Percentiles rank a stretch among this genome's conserved stretches.
Conservation (phyloP, 2,113 vertebrate genomes). For the Meleagris gallopavo region DNA sequence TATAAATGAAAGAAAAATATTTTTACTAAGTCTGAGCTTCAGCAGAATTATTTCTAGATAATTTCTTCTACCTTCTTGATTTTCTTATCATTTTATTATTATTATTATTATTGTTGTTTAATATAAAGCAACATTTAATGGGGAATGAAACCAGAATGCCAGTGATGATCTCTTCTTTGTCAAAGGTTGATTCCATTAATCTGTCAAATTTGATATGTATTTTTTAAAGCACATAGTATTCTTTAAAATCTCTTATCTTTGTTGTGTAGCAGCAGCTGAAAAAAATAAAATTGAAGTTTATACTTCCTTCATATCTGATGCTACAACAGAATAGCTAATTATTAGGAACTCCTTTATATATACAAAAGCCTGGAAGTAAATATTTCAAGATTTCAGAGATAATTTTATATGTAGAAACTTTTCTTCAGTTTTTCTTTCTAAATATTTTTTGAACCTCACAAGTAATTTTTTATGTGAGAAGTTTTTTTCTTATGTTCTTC, state of each 20-base stretch:
- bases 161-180: not conserved
- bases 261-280: not conserved
- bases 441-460: not conserved
- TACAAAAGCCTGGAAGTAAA: not conserved
- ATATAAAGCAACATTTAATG: not conserved
- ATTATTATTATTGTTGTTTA: not conserved
- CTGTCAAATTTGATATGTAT: not conserved
- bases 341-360: not conserved
- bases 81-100: not conserved
- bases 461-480: not conserved
- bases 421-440: not conserved
- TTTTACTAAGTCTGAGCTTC: not conserved
- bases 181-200: not conserved
- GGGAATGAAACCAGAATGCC: rapidly evolving
- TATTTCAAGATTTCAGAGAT: not conserved
- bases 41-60: not conserved
- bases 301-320: not conserved
- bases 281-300: not conserved
- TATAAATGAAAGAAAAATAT: not conserved
- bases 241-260: not conserved
- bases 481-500: not conserved
- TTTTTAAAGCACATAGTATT: not conserved
- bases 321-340: not conserved
- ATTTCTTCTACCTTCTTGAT: not conserved
- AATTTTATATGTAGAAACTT: not conserved